Evolutionary conservation across 1,140 invertebrate genomes (phyloP).

Genomic region (Psilanteris sp.): DNA sequence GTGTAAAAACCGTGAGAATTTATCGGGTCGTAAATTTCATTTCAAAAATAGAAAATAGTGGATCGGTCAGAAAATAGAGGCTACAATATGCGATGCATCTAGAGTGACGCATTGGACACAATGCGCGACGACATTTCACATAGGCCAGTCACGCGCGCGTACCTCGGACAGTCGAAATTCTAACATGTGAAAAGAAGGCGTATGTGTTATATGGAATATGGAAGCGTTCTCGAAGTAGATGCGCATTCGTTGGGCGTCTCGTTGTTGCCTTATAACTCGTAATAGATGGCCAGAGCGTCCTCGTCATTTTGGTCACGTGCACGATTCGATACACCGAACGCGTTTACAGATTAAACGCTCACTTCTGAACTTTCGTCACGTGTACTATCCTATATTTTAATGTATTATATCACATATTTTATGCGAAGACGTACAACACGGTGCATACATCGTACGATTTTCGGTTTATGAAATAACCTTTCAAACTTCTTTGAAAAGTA

Average conservation of each 20-base stretch:
- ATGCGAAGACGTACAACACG: constrained; percentile 14
- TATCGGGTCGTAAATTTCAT: constrained; percentile 25
- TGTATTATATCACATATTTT: constrained; percentile 56
- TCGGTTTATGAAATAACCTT: constrained; percentile 35
- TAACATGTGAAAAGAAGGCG: constrained; percentile 51
- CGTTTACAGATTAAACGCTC: constrained; percentile 62
- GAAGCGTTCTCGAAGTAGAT: constrained; percentile 49
- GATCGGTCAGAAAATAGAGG: constrained; percentile 17
- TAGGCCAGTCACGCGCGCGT: constrained; percentile 54
- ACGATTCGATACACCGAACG: constrained; percentile 60
- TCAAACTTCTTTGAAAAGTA: no score
- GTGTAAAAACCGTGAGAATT: not conserved
- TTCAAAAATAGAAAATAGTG: constrained; percentile 33
- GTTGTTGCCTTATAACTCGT: constrained; percentile 54
- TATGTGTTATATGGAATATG: no score
- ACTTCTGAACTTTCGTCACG: constrained; percentile 62
- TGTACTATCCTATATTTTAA: constrained; percentile 61
- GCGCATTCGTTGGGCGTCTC: constrained; percentile 48
- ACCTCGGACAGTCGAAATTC: constrained; percentile 56
- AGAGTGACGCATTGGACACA: constrained; percentile 43
- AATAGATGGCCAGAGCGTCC: constrained; percentile 52
- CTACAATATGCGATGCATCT: constrained; percentile 37
- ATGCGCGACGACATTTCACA: constrained; percentile 34
- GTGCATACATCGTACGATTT: constrained; percentile 29
- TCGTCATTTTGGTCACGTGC: constrained; percentile 62